These are phyloP conservation scores for Steatornis caripensis DNA, from an alignment of 2,113 vertebrate species.

Conservation along the genomic window DNA sequence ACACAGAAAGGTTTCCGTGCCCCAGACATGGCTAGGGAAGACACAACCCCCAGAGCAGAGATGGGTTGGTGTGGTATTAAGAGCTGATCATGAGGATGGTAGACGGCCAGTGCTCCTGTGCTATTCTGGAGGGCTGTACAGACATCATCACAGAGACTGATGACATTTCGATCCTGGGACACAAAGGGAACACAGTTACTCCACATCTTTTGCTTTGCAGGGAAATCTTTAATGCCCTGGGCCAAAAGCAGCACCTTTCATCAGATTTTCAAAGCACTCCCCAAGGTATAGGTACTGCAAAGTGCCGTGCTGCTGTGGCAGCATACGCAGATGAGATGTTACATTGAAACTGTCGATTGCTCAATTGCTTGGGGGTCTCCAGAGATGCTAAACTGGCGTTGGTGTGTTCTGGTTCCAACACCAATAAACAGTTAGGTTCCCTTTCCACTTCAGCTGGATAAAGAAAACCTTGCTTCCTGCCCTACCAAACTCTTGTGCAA, in stretches of 20 bases:
- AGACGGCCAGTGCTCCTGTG: not conserved
- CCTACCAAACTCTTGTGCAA: not conserved
- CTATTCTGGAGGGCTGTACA: not conserved
- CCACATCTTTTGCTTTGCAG: not conserved
- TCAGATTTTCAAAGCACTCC: not conserved
- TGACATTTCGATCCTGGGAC: not conserved
- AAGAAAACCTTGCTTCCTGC: not conserved
- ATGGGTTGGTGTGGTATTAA: not conserved
- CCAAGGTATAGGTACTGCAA: not conserved
- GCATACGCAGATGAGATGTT: not conserved
- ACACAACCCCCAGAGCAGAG: not conserved
- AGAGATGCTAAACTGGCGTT: not conserved
- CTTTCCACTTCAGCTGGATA: not conserved
- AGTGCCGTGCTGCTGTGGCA: not conserved
- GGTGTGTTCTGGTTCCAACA: not conserved
- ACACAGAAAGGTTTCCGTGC: not conserved
- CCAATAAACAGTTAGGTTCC: not conserved
- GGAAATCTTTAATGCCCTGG: not conserved
- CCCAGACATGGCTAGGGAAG: not conserved
- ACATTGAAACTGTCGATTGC: not conserved
- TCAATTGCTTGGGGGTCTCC: not conserved
- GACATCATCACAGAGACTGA: not conserved
- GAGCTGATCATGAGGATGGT: not conserved
- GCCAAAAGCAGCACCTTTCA: not conserved
- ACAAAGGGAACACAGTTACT: not conserved